Base-by-base conservation (phyloP, 2,797 vertebrate genomes). In the Xenopus petersii region DNA sequence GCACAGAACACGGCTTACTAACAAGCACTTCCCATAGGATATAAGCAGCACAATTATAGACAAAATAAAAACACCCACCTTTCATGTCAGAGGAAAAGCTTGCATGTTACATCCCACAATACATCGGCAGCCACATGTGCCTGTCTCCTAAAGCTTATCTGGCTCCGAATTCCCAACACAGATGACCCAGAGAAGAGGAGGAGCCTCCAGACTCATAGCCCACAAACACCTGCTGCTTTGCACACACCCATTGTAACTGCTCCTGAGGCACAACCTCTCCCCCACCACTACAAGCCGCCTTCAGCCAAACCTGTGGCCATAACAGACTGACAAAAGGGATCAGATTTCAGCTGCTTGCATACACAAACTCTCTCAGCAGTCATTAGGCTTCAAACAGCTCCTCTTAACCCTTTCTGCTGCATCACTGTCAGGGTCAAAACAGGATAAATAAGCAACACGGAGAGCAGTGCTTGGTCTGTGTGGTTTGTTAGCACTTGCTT, bases 171-270 rank as follows among this genome's bases (percentile, higher is more conserved):
- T 65, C 79, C 70, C 61, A 47, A 47, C 55, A 67, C 36, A 61
- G 77, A 81, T 71, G 36, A 78, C 63, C 76, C 81, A 72, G 72
- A 66, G 71, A 84, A 81, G 81, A 81, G 87, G 85, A 82, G 85
- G 84, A 83, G 84, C 81, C 87, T 85, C 80, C 84, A 70, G 77
- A 75, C 81, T 81, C 73, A 80, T 3, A 80, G 83, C 83, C 84
- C 82, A 83, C 84, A 87, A 86, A 86, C 85, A 87, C 86, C 87
- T 88, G 86, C 82, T 84, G 84, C 83, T 74, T 80, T 74, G 68
- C 12, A 17, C 71, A 67, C 77, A 61, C 70, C 59, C 78, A 24
- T 47, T 60, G 46, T 26, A 60, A 60, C 42, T 46, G 58, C 47
- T 26, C 13, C 56, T 36, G 65, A 66, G 24, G 21, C 64, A 42